Percentiles rank a stretch among this genome's conserved stretches.
These are phyloP conservation scores for Paedocypris sp. DNA, from an alignment of 2,113 vertebrate genomes.

Conservation along the genomic window DNA sequence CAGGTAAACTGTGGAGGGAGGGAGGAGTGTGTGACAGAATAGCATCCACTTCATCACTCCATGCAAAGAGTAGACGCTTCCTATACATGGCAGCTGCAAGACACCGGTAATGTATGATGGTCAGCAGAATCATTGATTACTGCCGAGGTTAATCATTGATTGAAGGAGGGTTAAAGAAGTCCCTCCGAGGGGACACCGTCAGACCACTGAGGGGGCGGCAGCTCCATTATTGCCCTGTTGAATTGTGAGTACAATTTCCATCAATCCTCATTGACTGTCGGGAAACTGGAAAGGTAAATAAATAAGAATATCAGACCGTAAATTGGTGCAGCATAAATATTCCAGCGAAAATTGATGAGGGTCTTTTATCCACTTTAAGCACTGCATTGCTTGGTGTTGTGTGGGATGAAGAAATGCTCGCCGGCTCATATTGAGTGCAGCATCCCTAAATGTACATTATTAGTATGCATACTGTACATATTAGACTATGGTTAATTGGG, in stretches of 20 bases:
- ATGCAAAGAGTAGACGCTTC: constrained; percentile 58
- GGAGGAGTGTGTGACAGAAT: constrained; percentile 50
- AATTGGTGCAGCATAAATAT: no score
- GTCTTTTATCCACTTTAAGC: no score
- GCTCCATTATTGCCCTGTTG: constrained; percentile 6
- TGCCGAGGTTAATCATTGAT: constrained; percentile 66
- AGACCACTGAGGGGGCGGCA: constrained; percentile 9
- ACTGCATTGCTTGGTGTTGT: no score
- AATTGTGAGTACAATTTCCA: background rate
- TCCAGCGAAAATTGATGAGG: no score
- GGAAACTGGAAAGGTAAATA: background rate
- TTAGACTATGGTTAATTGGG: no score
- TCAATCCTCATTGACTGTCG: constrained; percentile 4
- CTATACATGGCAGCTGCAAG: constrained; percentile 68
- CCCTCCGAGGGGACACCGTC: constrained; percentile 20
- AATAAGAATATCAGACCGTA: background rate
- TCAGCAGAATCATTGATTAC: constrained; percentile 70
- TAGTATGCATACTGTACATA: no score
- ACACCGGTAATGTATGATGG: constrained; percentile 63
- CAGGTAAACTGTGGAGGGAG: background rate
- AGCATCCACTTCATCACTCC: constrained; percentile 50
- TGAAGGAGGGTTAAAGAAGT: constrained; percentile 46
- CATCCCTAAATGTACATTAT: no score
- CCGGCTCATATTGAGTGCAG: no score
- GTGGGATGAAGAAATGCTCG: no score